phyloP scores from a whole-genome alignment of 1,140 invertebrate species.

The Lordiphosa stackelbergi region DNA sequence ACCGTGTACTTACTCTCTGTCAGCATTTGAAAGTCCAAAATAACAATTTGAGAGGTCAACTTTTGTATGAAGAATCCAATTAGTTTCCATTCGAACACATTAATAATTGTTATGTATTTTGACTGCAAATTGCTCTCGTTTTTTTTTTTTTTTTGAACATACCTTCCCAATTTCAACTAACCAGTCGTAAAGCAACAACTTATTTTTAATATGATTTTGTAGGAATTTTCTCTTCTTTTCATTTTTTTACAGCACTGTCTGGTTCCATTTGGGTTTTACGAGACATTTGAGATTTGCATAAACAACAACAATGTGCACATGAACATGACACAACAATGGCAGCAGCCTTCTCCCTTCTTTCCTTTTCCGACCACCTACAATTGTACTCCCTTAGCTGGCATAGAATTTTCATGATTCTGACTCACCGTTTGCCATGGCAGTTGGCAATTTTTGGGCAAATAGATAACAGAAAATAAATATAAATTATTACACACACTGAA shows the following conservation, averaged over 20 bases:
- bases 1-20: too few relatives aligned
- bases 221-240: too few relatives aligned
- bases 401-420: constrained; percentile 15
- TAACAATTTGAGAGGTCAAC: too few relatives aligned
- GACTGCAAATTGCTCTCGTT: too few relatives aligned
- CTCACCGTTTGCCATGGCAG: constrained; percentile 12
- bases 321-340: constrained; percentile 17
- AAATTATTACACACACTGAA: constrained; percentile 16
- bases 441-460: constrained; percentile 22
- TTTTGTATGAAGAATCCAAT: too few relatives aligned
- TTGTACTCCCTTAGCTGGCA: background rate
- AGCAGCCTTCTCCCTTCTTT: background rate
- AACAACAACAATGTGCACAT: constrained; percentile 11
- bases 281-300: constrained; percentile 29
- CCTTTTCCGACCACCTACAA: background rate
- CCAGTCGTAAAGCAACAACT: too few relatives aligned
- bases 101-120: too few relatives aligned
- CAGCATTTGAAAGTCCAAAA: too few relatives aligned
- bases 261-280: constrained; percentile 19
- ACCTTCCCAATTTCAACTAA: too few relatives aligned
- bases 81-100: too few relatives aligned
- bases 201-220: too few relatives aligned
- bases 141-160: too few relatives aligned
- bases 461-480: constrained; percentile 29
- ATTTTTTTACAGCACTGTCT: background rate